These are phyloP conservation scores for Urocolius indicus DNA, from an alignment of 2,113 vertebrate genomes.

Conservation along the genomic window DNA sequence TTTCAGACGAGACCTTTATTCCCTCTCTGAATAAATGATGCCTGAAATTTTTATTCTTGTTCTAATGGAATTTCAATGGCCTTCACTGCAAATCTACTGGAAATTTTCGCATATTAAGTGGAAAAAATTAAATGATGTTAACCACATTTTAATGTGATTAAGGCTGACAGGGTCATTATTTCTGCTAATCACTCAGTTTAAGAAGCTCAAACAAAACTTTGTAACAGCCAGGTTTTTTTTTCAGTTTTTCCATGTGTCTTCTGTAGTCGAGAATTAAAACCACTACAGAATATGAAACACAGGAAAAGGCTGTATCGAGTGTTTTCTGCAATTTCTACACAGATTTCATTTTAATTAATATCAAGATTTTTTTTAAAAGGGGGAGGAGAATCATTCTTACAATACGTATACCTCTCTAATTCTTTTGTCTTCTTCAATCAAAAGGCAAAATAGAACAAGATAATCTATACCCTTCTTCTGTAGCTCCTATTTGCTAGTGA, in stretches of 20 bases:
- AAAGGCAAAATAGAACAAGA: conserved; percentile 53
- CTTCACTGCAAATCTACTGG: conserved; percentile 99
- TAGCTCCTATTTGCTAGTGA: conserved; percentile 39
- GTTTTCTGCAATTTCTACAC: conserved; percentile 55
- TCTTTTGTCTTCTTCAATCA: conserved; percentile 27
- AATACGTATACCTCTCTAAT: conserved; percentile 36
- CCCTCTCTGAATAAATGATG: conserved; percentile 99
- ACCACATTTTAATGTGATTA: conserved; percentile 99
- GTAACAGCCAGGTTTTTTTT: conserved; percentile 82
- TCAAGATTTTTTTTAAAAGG: not conserved
- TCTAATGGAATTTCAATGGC: conserved; percentile 99
- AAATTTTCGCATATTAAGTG: conserved; percentile 99
- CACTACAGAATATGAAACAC: conserved; percentile 33
- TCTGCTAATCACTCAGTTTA: conserved; percentile 99
- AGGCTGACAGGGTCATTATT: conserved; percentile 99
- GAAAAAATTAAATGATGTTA: conserved; percentile 99
- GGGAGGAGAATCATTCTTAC: not conserved
- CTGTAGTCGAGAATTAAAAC: conserved; percentile 45
- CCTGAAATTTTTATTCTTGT: conserved; percentile 99
- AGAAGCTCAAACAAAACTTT: conserved; percentile 93
- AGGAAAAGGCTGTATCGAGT: conserved; percentile 43
- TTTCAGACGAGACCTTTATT: conserved; percentile 92
- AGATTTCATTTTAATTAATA: conserved; percentile 64
- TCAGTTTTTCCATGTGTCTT: conserved; percentile 67
- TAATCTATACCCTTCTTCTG: conserved; percentile 9